Base-by-base conservation (phyloP, 2,888 invertebrate genomes). In the Galeopsomyia nigrocyanea region DNA sequence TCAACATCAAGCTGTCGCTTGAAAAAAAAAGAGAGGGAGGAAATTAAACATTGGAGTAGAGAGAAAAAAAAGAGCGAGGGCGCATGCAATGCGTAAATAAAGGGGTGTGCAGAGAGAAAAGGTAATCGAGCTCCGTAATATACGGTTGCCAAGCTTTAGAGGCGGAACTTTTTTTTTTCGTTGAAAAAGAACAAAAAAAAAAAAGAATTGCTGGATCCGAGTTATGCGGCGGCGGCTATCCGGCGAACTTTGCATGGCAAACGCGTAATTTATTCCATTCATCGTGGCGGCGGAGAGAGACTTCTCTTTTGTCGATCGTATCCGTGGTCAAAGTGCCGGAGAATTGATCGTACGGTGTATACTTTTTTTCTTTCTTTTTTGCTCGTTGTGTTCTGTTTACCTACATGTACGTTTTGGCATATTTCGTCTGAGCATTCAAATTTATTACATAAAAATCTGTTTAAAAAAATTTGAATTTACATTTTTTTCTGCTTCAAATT, bases 251-350 rank as follows among this genome's bases (percentile, higher is more conserved):
- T 68, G 68, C 68, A 68, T 68, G 46, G 68, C 68, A 68, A 68
- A 68, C 60, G 68, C 51, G 53, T 61, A 68, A 68, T 68, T 68
- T 68, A 68, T 68, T 68, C 68, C 50, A 58, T 66, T 66, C 57
- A 66, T 66, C 50, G 66, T 17, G 9, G 7, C 21, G 10, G n/a
- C 9, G 21, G 22, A 10, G 16, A 7, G 39, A 21, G 53, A 46
- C 47, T 55, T 56, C 31, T 16, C 51, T 50, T 51, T 63, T 63
- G 51, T 63, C 51, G 39, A 39, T 10, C 39, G 39, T 39, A 39
- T 39, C 39, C 39, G 39, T 39, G 39, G 13, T 39, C 39, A 39
- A 39, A 39, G 39, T 39, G 10, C 10, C 39, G 7, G 7, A 10
- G 39, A 39, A 39, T 39, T 39, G 39, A 39, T 39, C 39, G 39